Base-by-base conservation (phyloP, 2,888 invertebrate genomes). In the Villa cingulata region DNA sequence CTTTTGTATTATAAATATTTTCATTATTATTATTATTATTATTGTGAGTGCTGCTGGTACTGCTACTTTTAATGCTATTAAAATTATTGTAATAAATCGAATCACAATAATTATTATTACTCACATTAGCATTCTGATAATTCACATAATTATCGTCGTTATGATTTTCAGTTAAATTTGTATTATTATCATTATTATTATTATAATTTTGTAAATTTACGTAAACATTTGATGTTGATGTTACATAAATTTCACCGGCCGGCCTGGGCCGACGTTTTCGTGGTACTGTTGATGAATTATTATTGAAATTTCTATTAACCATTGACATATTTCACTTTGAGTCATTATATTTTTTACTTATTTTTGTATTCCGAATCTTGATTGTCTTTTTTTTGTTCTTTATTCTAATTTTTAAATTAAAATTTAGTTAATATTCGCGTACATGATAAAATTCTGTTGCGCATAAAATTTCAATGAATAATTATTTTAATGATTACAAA, bases 221-320 rank as follows among this genome's bases (percentile, higher is more conserved):
- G 55, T 68, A 68, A 32, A 68, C 58, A 44, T 56, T 63, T 44
- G 64, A 50, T 45, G 61, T 57, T 40, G 64, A 62, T 37, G 68
- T 63, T 56, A 68, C 61, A 48, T 58, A 61, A 29, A 68, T 68
- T 57, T 68, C 68, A 51, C 68, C 68, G 32, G 56, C 64, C 20
- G 66, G 47, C 27, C 68, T 64, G n/a, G 68, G 65, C 36, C 65
- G 59, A 23, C 69, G 60, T 52, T 63, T 64, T 46, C 68, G 62
- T 41, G 68, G 68, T 53, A 68, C 55, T 29, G 67, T 66, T 43
- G 47, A 50, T 51, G 39, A 39, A 52, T 48, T 47, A 51, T 45
- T 51, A 52, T 55, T 54, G 48, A 52, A 27, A 32, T 32, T 32
- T 32, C 12, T 12, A 32, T 12, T 32, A 32, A 32, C 12, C 12